These are phyloP conservation scores for Lucilia sericata DNA, from an alignment of 1,140 invertebrate genomes.

Conservation along the genomic window DNA sequence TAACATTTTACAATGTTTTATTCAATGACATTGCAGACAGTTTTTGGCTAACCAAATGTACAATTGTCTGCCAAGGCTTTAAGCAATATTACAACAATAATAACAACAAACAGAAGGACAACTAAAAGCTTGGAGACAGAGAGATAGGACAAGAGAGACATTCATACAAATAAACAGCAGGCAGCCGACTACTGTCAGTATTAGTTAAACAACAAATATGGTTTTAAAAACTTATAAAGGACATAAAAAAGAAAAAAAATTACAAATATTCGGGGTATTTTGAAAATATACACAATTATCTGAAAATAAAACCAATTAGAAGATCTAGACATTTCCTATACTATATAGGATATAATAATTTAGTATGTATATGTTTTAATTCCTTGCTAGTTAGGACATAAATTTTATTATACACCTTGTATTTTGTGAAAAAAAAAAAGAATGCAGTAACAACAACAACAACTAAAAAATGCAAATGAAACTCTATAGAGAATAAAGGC, in stretches of 20 bases:
- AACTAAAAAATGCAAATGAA: slow-evolving; percentile 33
- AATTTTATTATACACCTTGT: neutral
- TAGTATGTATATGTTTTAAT: neutral
- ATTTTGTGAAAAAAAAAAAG: neutral
- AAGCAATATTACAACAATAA: slow-evolving; percentile 27
- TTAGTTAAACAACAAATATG: slow-evolving; percentile 38
- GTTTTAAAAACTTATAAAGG: slow-evolving; percentile 20
- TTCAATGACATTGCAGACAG: slow-evolving; percentile 40
- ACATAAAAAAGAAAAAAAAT: neutral
- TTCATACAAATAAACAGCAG: slow-evolving; percentile 30
- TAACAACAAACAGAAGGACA: neutral
- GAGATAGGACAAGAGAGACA: neutral
- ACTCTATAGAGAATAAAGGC: neutral
- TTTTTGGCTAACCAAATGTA: slow-evolving; percentile 43
- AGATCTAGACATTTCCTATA: no score
- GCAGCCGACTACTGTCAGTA: slow-evolving; percentile 40
- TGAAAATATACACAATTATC: neutral
- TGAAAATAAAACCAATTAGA: neutral
- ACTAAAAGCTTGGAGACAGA: neutral
- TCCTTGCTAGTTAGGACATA: neutral
- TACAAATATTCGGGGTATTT: neutral
- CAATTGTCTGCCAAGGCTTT: slow-evolving; percentile 39
- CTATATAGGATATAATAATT: neutral
- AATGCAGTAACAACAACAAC: slow-evolving; percentile 5
- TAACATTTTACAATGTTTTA: slow-evolving; percentile 31